A percentile compares a stretch with the other conserved stretches of the same genome.
Evolutionary conservation across 92 coral and sea anemone genomes (phyloP).

Genomic region (Zoanthus sociatus): DNA sequence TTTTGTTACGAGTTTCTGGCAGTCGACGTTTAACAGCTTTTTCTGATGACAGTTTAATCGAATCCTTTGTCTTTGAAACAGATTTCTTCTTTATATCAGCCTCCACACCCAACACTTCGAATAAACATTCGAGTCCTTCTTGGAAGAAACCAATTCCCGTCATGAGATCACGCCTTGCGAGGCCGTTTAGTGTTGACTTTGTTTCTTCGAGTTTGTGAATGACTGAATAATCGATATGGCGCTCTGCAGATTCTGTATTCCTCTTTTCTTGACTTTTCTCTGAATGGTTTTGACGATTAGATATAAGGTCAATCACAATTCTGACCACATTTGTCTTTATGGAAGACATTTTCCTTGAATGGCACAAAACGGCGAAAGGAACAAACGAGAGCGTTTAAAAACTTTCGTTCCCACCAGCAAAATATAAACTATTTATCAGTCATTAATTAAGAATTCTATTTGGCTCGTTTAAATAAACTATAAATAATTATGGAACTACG

Average conservation of each 20-base stretch:
- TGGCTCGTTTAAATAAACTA: neutral
- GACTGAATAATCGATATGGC: neutral
- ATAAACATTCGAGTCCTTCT: constrained; percentile 27
- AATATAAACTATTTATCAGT: neutral
- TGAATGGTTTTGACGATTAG: neutral
- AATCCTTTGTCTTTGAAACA: neutral
- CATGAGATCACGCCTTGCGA: constrained; percentile 26
- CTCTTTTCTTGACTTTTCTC: neutral
- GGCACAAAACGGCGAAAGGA: neutral
- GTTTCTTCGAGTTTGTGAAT: constrained; percentile 4
- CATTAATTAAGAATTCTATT: neutral
- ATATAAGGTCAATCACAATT: neutral
- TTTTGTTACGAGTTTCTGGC: neutral
- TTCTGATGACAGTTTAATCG: neutral
- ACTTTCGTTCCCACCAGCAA: neutral
- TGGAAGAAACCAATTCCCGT: constrained; percentile 3
- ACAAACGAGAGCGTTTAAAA: neutral
- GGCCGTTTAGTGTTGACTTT: constrained; percentile 8
- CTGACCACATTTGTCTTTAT: constrained; percentile 6
- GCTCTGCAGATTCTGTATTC: neutral
- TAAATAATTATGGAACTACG: constrained; percentile 18
- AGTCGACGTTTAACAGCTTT: neutral
- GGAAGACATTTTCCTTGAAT: neutral
- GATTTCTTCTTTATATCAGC: neutral
- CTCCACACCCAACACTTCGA: neutral